Base-by-base conservation (phyloP, 2,888 invertebrate species). In the Dinocampus coccinellae region DNA sequence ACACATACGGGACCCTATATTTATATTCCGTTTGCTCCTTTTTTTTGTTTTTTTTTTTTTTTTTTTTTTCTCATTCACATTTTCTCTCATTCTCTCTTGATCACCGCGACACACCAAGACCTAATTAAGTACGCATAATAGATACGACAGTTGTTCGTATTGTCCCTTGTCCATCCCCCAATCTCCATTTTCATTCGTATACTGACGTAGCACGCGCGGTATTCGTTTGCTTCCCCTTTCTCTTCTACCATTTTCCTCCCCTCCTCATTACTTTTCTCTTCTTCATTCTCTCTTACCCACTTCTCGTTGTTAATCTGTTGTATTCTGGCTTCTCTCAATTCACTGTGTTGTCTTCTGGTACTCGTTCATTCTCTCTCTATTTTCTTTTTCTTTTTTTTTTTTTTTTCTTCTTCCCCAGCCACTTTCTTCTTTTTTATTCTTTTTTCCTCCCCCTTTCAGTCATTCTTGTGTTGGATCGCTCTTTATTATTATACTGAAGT, bases 81-180 rank as follows among this genome's bases (percentile, higher is more conserved):
- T n/a, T n/a, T n/a, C n/a, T n/a, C n/a, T n/a, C n/a, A n/a, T n/a
- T n/a, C n/a, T n/a, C 62, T 74, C 69, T 39, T 64, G 63, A 65
- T 47, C 64, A 71, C 75, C 76, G 58, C 74, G 78, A 79, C 81
- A 79, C 77, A 75, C 75, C 75, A 75, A 81, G 78, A 81, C 81
- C 83, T 85, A 85, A 85, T 85, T 85, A 84, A 83, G 82, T 82
- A 78, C 78, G 80, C 81, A 82, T 83, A 83, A 85, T 85, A 79
- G 83, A 83, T 77, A 76, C 82, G 81, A 83, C 85, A 85, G 85
- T 85, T 83, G 84, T 81, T 79, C 82, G 77, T 70, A 75, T 75
- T 71, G 69, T 73, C 66, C 55, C n/a, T 16, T 16, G 20, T 16
- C 16, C 16, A 20, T 9, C 47, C 47, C 9, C 16, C 7, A n/a